phyloP scores from a whole-genome alignment of 2,797 vertebrate genomes.

The Hippopotamyrus pictus region DNA sequence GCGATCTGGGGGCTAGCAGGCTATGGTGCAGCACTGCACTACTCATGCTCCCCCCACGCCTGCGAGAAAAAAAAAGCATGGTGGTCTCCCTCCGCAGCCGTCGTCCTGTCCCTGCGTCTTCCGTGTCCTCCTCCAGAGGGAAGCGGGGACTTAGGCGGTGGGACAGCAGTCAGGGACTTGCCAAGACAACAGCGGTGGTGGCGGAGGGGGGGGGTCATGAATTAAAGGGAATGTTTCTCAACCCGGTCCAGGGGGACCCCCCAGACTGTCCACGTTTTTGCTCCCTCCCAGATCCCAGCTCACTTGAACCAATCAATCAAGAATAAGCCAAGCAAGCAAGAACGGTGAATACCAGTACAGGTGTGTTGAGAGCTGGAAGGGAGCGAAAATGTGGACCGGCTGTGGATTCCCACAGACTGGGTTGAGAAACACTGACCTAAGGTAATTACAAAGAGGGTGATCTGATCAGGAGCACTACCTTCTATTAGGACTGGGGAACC shows the following conservation, averaged over 20 bases:
- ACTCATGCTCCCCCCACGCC: background rate
- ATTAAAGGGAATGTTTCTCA: background rate
- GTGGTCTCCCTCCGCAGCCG: background rate
- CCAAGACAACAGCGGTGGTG: background rate
- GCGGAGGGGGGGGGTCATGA: background rate
- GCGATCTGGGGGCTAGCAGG: background rate
- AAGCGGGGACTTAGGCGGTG: background rate
- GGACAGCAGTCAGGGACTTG: background rate
- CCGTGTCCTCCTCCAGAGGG: background rate
- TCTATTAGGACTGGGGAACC: background rate
- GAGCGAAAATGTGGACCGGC: background rate
- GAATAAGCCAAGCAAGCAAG: background rate
- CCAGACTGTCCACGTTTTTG: background rate
- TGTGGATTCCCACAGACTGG: background rate
- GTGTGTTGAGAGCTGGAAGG: background rate
- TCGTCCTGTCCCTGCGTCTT: background rate
- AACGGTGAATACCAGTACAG: background rate
- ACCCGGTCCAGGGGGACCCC: background rate
- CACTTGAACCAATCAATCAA: background rate
- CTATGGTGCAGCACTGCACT: background rate
- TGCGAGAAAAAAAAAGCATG: background rate
- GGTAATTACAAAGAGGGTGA: background rate
- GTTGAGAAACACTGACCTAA: background rate
- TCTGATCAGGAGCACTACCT: background rate
- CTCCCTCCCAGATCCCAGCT: background rate